Base-by-base conservation (phyloP, 2,113 vertebrate species). In the Cichladusa arquata region DNA sequence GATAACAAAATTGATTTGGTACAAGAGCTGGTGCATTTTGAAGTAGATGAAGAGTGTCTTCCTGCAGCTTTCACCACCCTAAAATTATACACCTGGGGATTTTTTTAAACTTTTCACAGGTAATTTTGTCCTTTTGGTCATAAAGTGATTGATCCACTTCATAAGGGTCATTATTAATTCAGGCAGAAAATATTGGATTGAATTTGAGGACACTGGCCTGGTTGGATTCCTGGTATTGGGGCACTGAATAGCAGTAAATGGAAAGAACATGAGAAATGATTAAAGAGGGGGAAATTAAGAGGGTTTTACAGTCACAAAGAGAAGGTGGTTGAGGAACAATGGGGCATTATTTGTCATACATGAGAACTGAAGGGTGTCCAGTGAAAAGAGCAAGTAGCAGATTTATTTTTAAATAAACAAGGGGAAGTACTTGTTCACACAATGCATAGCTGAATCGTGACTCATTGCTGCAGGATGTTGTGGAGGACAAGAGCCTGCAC, bases 401-500 rank as follows among this genome's bases (percentile, higher is more conserved):
- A 60, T 90, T 93, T 73, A 64, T 83, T 95, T 96, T 70, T 78
- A 81, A 96, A 90, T 74, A 93, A 96, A 93, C 86, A 96, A 90
- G 22, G 76, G 94, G 88, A 97, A 97, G 83, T 88, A 62, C 64
- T 92, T 91, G 60, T 66, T 92, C 91, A 44, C 82, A 90, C 88
- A 94, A 92, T 83, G 94, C 91, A 86, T 96, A 88, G 38, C 88
- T 93, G 86, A 92, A 47, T 12, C 8, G 0, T 97, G 94, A 97
- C 64, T 96, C 95, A 96, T 16, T 66, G 51, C 51, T 90, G 88
- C 94, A 94, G 94, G 92, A 92, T 92, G 64, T 73, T 81, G 76
- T 60, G 67, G 47, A 72, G 67, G 72, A 78, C 86, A 88, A 88
- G 82, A 90, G 26, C 56, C 82, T 91, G 56, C 74, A 77, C 80